phyloP scores from a whole-genome alignment of 2,888 invertebrate genomes.

The Eupithecia subfuscata region DNA sequence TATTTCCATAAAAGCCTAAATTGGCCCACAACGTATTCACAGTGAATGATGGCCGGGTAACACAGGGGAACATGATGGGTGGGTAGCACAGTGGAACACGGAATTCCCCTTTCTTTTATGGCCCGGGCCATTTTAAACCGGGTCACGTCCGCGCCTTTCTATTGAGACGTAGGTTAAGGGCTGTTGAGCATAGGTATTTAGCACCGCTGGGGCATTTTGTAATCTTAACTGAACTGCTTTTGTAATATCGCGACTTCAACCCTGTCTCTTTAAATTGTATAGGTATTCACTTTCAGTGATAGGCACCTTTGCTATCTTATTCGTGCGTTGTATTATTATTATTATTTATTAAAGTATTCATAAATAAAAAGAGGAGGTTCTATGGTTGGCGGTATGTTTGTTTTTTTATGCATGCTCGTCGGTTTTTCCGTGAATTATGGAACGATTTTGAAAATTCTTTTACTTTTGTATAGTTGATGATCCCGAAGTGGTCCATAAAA shows the following conservation, averaged over 20 bases:
- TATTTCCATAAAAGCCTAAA: conserved; percentile 25
- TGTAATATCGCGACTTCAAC: not conserved
- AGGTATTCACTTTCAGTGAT: not conserved
- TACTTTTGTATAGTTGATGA: too few relatives aligned
- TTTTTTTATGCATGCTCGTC: too few relatives aligned
- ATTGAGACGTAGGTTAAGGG: conserved; percentile 38
- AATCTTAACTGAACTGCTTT: not conserved
- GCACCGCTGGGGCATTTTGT: not conserved
- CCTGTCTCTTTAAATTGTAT: not conserved
- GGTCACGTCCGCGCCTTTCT: conserved; percentile 41
- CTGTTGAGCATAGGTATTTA: conserved; percentile 5
- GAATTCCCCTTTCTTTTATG: conserved; percentile 37
- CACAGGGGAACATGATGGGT: not conserved
- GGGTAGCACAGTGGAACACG: conserved; percentile 23
- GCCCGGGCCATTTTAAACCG: conserved; percentile 31
- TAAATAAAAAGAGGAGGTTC: too few relatives aligned
- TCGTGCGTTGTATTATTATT: too few relatives aligned
- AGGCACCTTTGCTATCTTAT: too few relatives aligned
- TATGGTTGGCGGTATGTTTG: too few relatives aligned
- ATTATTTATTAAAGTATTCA: too few relatives aligned
- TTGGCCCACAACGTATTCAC: conserved; percentile 3
- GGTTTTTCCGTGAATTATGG: too few relatives aligned
- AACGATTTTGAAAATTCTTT: too few relatives aligned
- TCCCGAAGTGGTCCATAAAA: too few relatives aligned
- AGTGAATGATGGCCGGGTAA: conserved; percentile 5